Base-by-base conservation (phyloP, 2,113 vertebrate species). In the Elgaria multicarinata region DNA sequence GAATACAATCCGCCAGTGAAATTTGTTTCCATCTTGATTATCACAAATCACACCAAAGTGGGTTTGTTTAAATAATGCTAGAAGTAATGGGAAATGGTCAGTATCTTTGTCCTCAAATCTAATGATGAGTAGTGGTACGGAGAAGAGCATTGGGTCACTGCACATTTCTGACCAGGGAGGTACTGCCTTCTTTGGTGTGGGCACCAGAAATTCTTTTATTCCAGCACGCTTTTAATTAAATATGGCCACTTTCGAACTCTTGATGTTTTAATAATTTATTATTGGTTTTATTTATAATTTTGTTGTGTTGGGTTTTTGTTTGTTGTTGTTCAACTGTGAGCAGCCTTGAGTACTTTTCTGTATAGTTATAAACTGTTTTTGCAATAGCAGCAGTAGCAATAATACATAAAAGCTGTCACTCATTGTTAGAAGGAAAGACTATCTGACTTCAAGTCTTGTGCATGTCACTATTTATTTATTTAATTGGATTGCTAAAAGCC, bases 1-100 rank as follows among this genome's bases (percentile, higher is more conserved):
- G 50, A 6, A 71, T 77, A 31, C 3, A 7, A 33, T 0, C 0
- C 64, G 4, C 0, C 0, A 72, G 1, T 62, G 20, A n/a, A 76
- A 58, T 58, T 0, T 1, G 9, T 66, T 2, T 69, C 7, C 31
- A 28, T n/a, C 6, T 20, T 31, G 4, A 3, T 26, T 44, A 44
- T 66, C 36, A 71, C 42, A 89, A 66, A 76, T 39, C 6, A 75
- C 28, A 36, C 18, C 18, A 39, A 36, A 75, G 2, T 62, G 31
- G 24, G 13, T 20, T 42, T 46, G n/a, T 24, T 58, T 0, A 2
- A 0, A 64, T 64, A 3, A 6, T 62, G 33, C n/a, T 24, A 5
- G 78, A 2, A 18, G 62, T 31, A 55, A 55, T 4, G 4, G 10
- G 62, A 74, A 50, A 36, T 20, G 44, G 72, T 53, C 10, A 22